Conservation (phyloP, 2,797 vertebrate genomes). For the Cygnus olor region DNA sequence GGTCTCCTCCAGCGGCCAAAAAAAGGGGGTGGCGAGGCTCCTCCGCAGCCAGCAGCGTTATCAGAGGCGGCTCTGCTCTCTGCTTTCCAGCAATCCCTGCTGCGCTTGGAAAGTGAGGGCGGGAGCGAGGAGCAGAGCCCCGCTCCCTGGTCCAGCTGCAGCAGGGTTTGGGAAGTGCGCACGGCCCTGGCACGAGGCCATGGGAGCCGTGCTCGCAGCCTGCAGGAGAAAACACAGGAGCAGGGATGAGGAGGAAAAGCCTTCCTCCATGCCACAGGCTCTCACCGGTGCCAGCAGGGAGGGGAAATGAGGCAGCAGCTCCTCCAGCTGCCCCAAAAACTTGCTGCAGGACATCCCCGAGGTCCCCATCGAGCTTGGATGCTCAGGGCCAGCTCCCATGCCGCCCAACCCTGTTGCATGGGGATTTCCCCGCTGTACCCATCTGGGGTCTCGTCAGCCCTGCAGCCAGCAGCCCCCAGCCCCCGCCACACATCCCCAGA, state of each 20-base stretch:
- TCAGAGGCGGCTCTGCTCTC: neutral
- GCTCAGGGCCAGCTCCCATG: neutral
- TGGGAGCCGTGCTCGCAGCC: neutral
- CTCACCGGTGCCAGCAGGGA: neutral
- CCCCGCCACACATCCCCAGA: too few species aligned
- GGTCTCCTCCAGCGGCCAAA: neutral
- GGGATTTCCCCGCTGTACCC: neutral
- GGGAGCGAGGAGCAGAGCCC: neutral
- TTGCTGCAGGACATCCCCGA: neutral
- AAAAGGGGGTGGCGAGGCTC: neutral
- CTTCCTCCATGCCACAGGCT: neutral
- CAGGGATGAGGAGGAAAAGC: neutral
- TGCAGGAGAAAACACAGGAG: neutral
- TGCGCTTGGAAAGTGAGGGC: neutral
- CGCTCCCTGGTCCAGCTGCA: too few species aligned
- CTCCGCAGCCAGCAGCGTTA: neutral
- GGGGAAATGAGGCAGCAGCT: too few species aligned
- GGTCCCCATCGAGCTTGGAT: neutral
- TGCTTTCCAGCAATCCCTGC: neutral
- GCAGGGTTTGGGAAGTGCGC: neutral
- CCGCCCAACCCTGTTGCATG: rapidly evolving
- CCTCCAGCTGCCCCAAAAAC: neutral
- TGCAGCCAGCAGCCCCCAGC: neutral
- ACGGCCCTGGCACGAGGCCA: too few species aligned
- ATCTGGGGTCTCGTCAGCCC: rapidly evolving